Evolutionary conservation across 2,797 vertebrate species (phyloP).

Genomic region (Hemibagrus guttatus): DNA sequence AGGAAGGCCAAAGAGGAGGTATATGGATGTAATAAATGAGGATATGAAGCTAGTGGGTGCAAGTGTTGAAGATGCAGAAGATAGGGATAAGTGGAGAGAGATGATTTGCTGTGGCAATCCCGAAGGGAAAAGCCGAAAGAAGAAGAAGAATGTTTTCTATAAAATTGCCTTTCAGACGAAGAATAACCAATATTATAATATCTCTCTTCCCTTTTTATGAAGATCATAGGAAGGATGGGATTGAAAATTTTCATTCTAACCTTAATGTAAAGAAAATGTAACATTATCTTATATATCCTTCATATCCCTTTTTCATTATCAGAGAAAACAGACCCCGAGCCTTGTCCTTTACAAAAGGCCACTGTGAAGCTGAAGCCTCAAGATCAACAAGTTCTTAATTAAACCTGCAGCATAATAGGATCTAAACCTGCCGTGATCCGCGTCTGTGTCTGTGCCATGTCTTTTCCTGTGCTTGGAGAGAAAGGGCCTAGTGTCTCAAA

Average conservation of each 20-base stretch:
- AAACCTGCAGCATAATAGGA: constrained; percentile 57
- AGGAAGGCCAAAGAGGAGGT: no score
- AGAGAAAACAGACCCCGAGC: constrained; percentile 43
- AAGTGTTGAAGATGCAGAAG: no score
- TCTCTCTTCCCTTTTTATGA: neutral
- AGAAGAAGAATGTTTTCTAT: neutral
- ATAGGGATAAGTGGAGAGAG: no score
- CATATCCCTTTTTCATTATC: constrained; percentile 50
- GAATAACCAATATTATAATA: neutral
- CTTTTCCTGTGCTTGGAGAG: constrained; percentile 49
- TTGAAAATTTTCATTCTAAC: constrained; percentile 25
- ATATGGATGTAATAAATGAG: no score
- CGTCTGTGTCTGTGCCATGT: constrained; percentile 46
- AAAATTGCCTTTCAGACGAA: neutral
- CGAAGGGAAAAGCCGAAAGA: no score
- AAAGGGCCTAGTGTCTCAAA: constrained; percentile 51
- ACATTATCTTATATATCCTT: constrained; percentile 51
- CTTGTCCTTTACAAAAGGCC: constrained; percentile 52
- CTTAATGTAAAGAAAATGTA: constrained; percentile 42
- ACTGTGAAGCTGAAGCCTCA: constrained; percentile 48
- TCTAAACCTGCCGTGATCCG: constrained; percentile 54
- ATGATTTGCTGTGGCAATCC: no score
- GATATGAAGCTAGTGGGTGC: no score
- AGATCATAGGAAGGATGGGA: neutral
- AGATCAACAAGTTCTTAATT: constrained; percentile 59